Base-by-base conservation (phyloP, 2,888 invertebrate genomes). In the Augochlorella aurata region DNA sequence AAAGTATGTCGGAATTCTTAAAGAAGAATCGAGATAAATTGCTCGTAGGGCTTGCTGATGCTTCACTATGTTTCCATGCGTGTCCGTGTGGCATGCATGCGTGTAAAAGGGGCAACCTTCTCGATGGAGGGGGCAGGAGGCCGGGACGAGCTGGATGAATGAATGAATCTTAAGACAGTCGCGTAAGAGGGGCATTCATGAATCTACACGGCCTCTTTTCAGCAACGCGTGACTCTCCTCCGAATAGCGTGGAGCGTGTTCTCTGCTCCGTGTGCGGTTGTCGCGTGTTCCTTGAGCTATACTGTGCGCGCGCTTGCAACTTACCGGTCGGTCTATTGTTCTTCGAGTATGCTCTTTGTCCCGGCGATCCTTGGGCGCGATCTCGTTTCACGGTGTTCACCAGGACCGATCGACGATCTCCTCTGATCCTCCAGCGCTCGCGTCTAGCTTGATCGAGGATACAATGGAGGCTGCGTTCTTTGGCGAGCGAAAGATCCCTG, bases 131-230 rank as follows among this genome's bases (percentile, higher is more conserved):
- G 74, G 88, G 86, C 86, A 89, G 83, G 77, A 84, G 72, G 86
- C 83, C 79, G 81, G 82, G 85, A 80, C 86, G 85, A 85, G 85
- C 79, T 82, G 86, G 90, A 92, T 91, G 92, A 92, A 92, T 92
- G 93, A 93, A 93, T 92, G 93, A 92, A 92, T 86, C 91, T 91
- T 91, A 90, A 91, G 90, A 91, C 91, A 92, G 92, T 92, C 91
- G 92, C 71, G 81, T 90, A 89, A 89, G 91, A 90, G 89, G 88
- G 87, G 90, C 89, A 92, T 92, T 92, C 92, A 90, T 89, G 87
- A 92, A 91, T 92, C 89, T 87, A 87, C 88, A 70, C 87, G 79
- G 63, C 67, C 73, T 70, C 72, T 78, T 82, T 86, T 79, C 72
- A 74, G 77, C 58, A 80, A 82, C 76, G 63, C 71, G 38, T 66